Conservation (phyloP, 2,888 invertebrate species). For the Pandemis heparana region DNA sequence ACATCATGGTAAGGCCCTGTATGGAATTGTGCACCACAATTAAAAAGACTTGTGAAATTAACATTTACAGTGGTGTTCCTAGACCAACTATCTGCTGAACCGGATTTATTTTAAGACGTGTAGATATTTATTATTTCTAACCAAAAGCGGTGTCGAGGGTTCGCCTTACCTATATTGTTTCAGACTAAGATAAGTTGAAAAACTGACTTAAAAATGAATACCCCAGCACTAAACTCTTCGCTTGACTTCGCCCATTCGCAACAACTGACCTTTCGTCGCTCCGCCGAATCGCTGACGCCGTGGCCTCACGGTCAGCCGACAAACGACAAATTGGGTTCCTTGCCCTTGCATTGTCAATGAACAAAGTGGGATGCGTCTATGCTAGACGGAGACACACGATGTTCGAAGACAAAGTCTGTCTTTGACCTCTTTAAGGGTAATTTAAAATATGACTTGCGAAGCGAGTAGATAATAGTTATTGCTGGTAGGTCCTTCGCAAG, state of each 20-base stretch:
- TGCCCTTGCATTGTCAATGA: constrained; percentile 36
- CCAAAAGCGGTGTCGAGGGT: too few relatives aligned
- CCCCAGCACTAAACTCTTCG: background rate
- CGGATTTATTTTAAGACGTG: too few relatives aligned
- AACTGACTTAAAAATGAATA: too few relatives aligned
- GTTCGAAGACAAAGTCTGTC: background rate
- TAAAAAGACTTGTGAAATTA: too few relatives aligned
- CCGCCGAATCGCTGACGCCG: background rate
- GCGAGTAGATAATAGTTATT: background rate
- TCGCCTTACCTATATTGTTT: too few relatives aligned
- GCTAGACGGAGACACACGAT: background rate
- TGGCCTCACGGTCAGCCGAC: constrained; percentile 6
- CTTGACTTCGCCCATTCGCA: background rate
- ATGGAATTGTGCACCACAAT: too few relatives aligned
- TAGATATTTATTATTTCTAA: too few relatives aligned
- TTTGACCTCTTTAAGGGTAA: background rate
- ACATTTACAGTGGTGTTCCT: too few relatives aligned
- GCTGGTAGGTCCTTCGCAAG: too few relatives aligned
- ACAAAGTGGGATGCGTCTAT: constrained; percentile 7
- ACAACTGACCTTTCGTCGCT: constrained; percentile 5
- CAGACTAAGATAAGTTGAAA: too few relatives aligned
- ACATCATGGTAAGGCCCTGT: too few relatives aligned
- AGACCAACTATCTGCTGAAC: too few relatives aligned
- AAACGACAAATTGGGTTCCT: background rate
- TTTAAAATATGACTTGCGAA: background rate